phyloP scores from a whole-genome alignment of 2,888 invertebrate genomes.

The Drosophila dives region DNA sequence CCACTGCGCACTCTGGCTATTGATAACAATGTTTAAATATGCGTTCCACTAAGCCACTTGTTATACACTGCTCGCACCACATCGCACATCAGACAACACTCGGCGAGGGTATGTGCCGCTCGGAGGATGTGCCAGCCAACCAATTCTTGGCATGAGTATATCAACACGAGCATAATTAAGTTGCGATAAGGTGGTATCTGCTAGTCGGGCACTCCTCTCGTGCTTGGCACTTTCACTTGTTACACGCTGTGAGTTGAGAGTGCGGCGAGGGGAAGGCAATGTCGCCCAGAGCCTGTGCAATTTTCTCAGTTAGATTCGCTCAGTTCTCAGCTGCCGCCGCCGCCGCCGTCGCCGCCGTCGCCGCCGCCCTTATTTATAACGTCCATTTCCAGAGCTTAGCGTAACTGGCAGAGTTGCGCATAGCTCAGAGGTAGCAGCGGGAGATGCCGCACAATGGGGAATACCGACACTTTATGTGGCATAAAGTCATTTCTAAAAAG shows the following conservation, averaged over 20 bases:
- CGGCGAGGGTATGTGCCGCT: background rate
- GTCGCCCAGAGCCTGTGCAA: constrained; percentile 8
- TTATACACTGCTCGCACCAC: constrained; percentile 1
- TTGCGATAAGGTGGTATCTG: background rate
- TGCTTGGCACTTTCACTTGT: constrained; percentile 1
- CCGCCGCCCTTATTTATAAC: constrained; percentile 59
- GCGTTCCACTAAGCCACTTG: constrained; percentile 51
- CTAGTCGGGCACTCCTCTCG: background rate
- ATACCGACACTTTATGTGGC: constrained; percentile 8
- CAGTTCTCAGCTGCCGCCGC: constrained; percentile 11
- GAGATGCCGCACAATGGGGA: constrained; percentile 8
- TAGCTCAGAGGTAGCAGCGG: constrained; percentile 46
- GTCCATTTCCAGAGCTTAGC: constrained; percentile 70
- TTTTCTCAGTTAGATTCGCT: constrained; percentile 3
- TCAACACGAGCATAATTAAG: background rate
- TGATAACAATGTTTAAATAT: constrained; percentile 68
- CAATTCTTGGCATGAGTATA: background rate
- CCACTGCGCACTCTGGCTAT: constrained; percentile 20
- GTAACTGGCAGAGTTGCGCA: constrained; percentile 56
- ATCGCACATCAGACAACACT: background rate
- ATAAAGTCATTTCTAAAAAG: constrained; percentile 10
- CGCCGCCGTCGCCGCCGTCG: constrained; percentile 19
- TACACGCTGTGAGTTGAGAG: constrained; percentile 1
- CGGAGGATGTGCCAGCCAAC: background rate
- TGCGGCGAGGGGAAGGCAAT: constrained; percentile 4